These are phyloP conservation scores for Cristatella mucedo DNA, from an alignment of 2,888 invertebrate genomes.

Conservation along the genomic window DNA sequence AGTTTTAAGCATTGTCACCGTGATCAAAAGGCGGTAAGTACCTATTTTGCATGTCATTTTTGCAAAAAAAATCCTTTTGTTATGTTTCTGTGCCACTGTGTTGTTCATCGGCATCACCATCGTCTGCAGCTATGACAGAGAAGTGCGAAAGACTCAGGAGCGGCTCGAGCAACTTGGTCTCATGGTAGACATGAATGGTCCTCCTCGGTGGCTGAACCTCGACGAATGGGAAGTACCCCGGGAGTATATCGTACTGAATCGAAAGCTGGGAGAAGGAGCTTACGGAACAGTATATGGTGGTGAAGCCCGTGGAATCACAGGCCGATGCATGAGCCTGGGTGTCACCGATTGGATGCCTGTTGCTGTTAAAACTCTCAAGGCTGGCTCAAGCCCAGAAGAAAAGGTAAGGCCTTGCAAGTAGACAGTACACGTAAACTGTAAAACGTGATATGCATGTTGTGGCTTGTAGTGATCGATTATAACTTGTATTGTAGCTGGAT, in stretches of 20 bases:
- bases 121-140: slow-evolving; percentile 46
- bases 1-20: slow-evolving; percentile 51
- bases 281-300: slow-evolving; percentile 85
- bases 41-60: slow-evolving; percentile 1
- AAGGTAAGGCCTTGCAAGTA: slow-evolving; percentile 40
- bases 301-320: slow-evolving; percentile 57
- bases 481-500: slow-evolving; percentile 45
- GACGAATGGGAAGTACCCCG: slow-evolving; percentile 77
- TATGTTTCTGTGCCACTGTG: slow-evolving; percentile 9
- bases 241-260: slow-evolving; percentile 54
- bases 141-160: slow-evolving; percentile 48
- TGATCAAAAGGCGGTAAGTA: slow-evolving; percentile 46
- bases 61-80: not conserved
- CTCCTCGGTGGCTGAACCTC: slow-evolving; percentile 37
- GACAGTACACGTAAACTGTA: not conserved
- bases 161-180: slow-evolving; percentile 57
- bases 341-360: slow-evolving; percentile 54
- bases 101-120: slow-evolving; percentile 6
- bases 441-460: not conserved
- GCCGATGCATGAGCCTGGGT: too few relatives aligned
- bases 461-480: not conserved
- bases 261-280: slow-evolving; percentile 71
- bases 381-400: slow-evolving; percentile 64
- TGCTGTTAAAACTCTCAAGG: slow-evolving; percentile 63
- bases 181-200: slow-evolving; percentile 41